Conservation (phyloP, 2,888 invertebrate species). For the Drosophila cognata region DNA sequence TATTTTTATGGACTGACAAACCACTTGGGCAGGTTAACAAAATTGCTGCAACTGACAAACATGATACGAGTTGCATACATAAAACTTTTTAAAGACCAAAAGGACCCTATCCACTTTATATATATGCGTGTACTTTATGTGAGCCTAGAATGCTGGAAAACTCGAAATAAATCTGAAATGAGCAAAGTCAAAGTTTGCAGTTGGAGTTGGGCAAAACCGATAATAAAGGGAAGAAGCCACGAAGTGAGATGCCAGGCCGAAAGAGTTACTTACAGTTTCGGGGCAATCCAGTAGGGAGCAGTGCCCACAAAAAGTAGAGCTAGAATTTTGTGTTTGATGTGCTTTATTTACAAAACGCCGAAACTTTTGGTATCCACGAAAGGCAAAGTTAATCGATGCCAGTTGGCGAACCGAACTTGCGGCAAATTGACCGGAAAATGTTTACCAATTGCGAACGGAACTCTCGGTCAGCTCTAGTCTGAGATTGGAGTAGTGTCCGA, state of each 20-base stretch:
- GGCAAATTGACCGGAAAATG: conserved; percentile 78
- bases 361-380: conserved; percentile 38
- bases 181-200: conserved; percentile 37
- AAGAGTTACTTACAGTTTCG: background rate
- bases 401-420: conserved; percentile 52
- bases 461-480: conserved; percentile 27
- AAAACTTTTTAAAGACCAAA: conserved; percentile 44
- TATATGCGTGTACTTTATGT: conserved; percentile 3
- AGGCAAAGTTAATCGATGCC: conserved; percentile 74
- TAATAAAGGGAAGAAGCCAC: conserved; percentile 40
- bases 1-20: conserved; percentile 61
- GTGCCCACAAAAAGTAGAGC: conserved; percentile 33
- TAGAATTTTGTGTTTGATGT: conserved; percentile 49
- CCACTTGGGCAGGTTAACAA: conserved; percentile 42
- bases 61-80: conserved; percentile 43
- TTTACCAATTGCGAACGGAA: conserved; percentile 76
- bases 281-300: background rate
- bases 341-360: conserved; percentile 64
- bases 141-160: conserved; percentile 24
- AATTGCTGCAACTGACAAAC: conserved; percentile 56
- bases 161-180: conserved; percentile 29
- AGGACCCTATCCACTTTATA: conserved; percentile 22
- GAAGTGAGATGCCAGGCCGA: conserved; percentile 15
- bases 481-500: conserved; percentile 50
- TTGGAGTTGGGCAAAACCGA: conserved; percentile 28